phyloP scores from a whole-genome alignment of 92 coral and sea anemone genomes.

The Epizoanthus scotinus region DNA sequence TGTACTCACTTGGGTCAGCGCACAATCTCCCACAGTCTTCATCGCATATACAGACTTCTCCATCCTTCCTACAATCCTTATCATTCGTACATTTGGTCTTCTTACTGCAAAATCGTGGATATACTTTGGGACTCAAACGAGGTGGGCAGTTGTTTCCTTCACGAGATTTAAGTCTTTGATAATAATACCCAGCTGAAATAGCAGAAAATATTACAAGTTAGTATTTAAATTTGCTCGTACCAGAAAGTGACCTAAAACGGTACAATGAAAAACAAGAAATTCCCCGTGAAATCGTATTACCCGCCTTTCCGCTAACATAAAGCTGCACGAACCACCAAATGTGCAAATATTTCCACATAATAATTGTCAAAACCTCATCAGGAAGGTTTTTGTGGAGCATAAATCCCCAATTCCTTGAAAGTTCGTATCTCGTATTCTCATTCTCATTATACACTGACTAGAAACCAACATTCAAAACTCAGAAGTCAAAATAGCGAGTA shows the following conservation, averaged over 20 bases:
- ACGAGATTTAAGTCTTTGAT: constrained; percentile 79
- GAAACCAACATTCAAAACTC: constrained; percentile 87
- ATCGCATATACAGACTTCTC: constrained; percentile 79
- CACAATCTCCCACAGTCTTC: constrained; percentile 90
- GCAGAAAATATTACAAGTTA: constrained; percentile 20
- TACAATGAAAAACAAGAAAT: constrained; percentile 59
- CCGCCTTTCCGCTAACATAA: constrained; percentile 75
- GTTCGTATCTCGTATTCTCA: constrained; percentile 61
- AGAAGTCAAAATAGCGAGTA: constrained; percentile 75
- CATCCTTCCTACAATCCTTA: constrained; percentile 68
- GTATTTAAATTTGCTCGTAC: constrained; percentile 8
- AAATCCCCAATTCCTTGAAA: constrained; percentile 52
- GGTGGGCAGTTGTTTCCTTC: constrained; percentile 82
- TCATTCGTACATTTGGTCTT: constrained; percentile 67
- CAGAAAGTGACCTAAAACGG: constrained; percentile 40
- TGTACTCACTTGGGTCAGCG: constrained; percentile 89
- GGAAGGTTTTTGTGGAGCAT: constrained; percentile 45
- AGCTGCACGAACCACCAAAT: constrained; percentile 72
- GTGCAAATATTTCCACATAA: constrained; percentile 84
- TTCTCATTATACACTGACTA: constrained; percentile 73
- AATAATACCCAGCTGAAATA: constrained; percentile 59
- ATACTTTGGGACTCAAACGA: constrained; percentile 60
- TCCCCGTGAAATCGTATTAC: constrained; percentile 68
- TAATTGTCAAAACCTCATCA: constrained; percentile 64
- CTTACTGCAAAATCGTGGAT: constrained; percentile 47